Percentiles rank a stretch among this genome's conserved stretches.
phyloP scores from a whole-genome alignment of 1,140 invertebrate species.

The Aleiodes sp. region DNA sequence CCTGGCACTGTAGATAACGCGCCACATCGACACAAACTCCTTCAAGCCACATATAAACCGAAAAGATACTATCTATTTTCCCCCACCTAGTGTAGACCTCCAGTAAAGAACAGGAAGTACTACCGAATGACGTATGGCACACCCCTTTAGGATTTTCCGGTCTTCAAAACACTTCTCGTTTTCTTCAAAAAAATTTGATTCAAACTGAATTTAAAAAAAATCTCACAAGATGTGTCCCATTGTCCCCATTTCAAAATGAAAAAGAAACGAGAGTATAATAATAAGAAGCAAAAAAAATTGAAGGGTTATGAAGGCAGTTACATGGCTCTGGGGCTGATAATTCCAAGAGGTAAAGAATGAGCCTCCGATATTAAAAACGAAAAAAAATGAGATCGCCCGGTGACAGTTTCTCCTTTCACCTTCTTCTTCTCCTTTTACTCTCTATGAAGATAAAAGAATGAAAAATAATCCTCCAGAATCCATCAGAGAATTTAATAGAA shows the following conservation, averaged over 20 bases:
- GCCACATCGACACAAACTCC: background rate
- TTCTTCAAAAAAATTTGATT: background rate
- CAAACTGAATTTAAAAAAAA: background rate
- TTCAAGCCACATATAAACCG: background rate
- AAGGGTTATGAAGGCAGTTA: background rate
- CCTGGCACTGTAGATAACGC: background rate
- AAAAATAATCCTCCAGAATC: background rate
- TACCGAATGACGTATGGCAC: background rate
- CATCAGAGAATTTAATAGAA: no score
- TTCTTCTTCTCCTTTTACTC: background rate
- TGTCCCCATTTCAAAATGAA: background rate
- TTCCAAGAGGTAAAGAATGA: background rate
- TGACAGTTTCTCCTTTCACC: no score
- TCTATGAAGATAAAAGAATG: background rate
- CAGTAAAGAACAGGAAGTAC: slow-evolving; percentile 9
- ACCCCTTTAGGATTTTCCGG: slow-evolving; percentile 8
- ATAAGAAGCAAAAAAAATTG: background rate
- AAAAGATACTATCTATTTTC: slow-evolving; percentile 1
- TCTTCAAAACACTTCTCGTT: background rate
- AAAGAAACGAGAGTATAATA: no score
- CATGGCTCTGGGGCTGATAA: background rate
- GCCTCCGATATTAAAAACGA: background rate
- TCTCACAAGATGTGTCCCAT: background rate
- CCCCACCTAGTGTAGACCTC: background rate
- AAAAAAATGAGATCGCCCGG: background rate